phyloP scores from a whole-genome alignment of 2,888 invertebrate species.

The Chironomus riparius region DNA sequence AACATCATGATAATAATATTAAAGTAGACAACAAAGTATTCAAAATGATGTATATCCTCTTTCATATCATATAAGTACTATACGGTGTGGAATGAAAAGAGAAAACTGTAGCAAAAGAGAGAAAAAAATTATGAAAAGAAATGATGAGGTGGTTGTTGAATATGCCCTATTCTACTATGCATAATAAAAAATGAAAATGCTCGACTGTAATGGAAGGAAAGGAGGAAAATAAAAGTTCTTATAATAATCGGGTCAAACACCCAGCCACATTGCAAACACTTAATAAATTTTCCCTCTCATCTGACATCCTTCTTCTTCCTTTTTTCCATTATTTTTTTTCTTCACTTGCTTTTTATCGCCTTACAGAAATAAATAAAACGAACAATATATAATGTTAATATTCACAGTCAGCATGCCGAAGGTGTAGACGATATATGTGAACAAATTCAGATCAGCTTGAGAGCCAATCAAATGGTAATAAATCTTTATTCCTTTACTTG shows the following conservation, averaged over 20 bases:
- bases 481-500: background rate
- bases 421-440: no score
- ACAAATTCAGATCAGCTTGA: background rate
- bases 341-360: no score
- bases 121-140: background rate
- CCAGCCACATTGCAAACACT: constrained; percentile 1
- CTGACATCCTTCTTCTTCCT: background rate
- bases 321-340: no score
- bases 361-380: no score
- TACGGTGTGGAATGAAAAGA: background rate
- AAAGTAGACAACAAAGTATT: no score
- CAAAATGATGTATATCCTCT: no score
- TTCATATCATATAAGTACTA: background rate
- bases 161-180: no score
- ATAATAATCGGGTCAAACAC: constrained; percentile 21
- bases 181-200: background rate
- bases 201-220: background rate
- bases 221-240: background rate
- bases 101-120: background rate
- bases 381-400: no score
- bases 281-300: constrained; percentile 16
- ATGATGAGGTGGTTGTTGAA: background rate
- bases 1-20: no score
- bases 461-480: constrained; percentile 15
- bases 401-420: no score